Percentiles rank a stretch among this genome's conserved stretches.
Evolutionary conservation across 2,113 vertebrate genomes (phyloP).

Genomic region (Chaenocephalus aceratus): DNA sequence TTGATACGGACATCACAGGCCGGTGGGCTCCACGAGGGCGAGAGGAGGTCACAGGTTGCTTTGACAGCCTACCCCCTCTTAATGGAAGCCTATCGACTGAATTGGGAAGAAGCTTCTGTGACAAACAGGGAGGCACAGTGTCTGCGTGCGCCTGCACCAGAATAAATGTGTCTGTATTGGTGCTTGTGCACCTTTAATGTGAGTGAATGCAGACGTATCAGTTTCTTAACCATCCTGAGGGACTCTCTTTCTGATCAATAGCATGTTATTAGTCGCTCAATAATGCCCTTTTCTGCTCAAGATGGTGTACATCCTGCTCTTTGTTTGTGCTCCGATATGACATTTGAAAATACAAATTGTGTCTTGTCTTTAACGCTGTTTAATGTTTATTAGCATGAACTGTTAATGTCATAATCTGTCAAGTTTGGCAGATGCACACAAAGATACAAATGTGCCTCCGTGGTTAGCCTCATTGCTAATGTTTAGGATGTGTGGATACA

Average conservation of each 20-base stretch:
- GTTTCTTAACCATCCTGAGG: slow-evolving; percentile 49
- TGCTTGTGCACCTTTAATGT: slow-evolving; percentile 25
- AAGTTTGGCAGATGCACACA: background rate
- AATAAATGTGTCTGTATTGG: slow-evolving; percentile 40
- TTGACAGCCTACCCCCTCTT: slow-evolving; percentile 87
- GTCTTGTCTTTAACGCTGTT: background rate
- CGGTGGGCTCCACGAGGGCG: slow-evolving; percentile 76
- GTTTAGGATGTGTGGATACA: no score
- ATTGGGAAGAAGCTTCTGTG: slow-evolving; percentile 83
- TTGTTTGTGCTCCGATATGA: slow-evolving; percentile 2
- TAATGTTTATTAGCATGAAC: background rate
- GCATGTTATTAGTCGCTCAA: slow-evolving; percentile 46
- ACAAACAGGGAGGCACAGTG: slow-evolving; percentile 83
- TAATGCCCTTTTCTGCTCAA: slow-evolving; percentile 24
- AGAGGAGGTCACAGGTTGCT: slow-evolving; percentile 86
- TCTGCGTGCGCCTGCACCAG: slow-evolving; percentile 68
- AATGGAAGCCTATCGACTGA: slow-evolving; percentile 95
- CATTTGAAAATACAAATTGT: background rate
- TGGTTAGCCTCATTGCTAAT: no score
- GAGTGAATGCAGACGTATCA: slow-evolving; percentile 59
- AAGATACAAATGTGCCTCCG: no score
- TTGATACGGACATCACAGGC: slow-evolving; percentile 87
- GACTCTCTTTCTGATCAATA: slow-evolving; percentile 58
- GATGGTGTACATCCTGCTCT: background rate
- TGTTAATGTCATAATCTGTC: background rate